Conservation (phyloP, 2,113 vertebrate species). For the Trochalopteron elliotii region DNA sequence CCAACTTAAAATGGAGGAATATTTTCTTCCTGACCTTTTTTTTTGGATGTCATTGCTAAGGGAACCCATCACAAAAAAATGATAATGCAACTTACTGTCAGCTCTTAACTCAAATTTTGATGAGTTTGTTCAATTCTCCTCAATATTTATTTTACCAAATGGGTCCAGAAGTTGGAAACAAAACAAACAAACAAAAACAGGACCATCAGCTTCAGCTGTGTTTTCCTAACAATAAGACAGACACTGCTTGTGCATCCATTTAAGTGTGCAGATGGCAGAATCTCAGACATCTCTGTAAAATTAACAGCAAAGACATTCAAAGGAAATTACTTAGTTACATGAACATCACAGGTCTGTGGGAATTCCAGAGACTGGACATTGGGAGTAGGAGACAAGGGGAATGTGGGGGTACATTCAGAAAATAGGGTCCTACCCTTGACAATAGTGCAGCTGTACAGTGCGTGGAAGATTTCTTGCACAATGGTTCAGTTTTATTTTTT, state of each 20-base stretch:
- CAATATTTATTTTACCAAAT: not conserved
- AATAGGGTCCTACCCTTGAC: not conserved
- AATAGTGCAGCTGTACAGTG: not conserved
- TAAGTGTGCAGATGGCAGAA: not conserved
- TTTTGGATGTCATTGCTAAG: not conserved
- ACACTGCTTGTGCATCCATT: not conserved
- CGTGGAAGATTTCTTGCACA: constrained; percentile 4
- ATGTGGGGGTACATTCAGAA: not conserved
- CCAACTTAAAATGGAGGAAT: not conserved
- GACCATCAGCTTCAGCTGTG: not conserved
- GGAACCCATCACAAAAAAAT: not conserved
- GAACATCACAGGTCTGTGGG: not conserved
- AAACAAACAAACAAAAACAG: not conserved
- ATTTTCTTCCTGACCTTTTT: not conserved
- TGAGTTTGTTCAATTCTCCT: not conserved
- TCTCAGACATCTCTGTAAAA: not conserved
- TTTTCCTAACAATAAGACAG: not conserved
- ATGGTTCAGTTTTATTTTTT: not conserved
- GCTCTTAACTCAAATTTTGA: not conserved
- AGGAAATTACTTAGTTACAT: not conserved
- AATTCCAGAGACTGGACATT: not conserved
- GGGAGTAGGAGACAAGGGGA: not conserved
- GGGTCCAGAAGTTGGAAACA: not conserved
- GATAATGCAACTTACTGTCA: not conserved
- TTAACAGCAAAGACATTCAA: not conserved